Conservation (phyloP, 2,113 vertebrate genomes). For the Grantiella picta region DNA sequence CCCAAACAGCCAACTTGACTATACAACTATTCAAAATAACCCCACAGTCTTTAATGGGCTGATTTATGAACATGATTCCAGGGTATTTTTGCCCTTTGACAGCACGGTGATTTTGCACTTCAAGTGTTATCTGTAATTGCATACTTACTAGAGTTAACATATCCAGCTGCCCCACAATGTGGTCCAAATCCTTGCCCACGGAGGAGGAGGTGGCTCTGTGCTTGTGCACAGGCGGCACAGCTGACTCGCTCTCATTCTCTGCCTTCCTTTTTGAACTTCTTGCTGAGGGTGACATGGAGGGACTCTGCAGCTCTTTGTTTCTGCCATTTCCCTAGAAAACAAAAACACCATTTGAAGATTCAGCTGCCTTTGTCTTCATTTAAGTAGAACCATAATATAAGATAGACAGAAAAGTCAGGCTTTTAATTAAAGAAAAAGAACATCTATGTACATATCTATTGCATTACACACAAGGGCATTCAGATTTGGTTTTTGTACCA, state of each 20-base stretch:
- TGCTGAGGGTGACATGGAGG: background rate
- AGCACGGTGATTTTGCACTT: background rate
- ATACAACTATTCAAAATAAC: background rate
- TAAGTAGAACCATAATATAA: background rate
- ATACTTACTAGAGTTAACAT: constrained; percentile 86
- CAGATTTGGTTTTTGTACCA: constrained; percentile 61
- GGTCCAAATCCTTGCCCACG: constrained; percentile 75
- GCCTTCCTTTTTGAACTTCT: constrained; percentile 45
- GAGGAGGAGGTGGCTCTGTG: constrained; percentile 53
- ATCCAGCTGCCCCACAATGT: constrained; percentile 88
- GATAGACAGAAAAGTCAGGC: background rate
- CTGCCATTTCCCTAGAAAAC: background rate
- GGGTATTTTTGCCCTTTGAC: background rate
- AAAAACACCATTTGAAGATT: constrained; percentile 16
- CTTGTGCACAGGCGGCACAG: constrained; percentile 31
- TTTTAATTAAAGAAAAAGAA: background rate
- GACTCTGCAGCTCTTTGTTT: constrained; percentile 9
- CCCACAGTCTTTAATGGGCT: background rate
- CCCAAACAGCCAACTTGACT: background rate
- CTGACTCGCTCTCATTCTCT: constrained; percentile 3
- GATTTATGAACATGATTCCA: background rate
- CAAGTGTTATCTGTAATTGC: background rate
- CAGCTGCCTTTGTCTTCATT: constrained; percentile 1
- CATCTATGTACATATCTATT: background rate
- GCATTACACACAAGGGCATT: background rate